phyloP scores from a whole-genome alignment of 2,888 invertebrate species.

The Drosophila putrida region DNA sequence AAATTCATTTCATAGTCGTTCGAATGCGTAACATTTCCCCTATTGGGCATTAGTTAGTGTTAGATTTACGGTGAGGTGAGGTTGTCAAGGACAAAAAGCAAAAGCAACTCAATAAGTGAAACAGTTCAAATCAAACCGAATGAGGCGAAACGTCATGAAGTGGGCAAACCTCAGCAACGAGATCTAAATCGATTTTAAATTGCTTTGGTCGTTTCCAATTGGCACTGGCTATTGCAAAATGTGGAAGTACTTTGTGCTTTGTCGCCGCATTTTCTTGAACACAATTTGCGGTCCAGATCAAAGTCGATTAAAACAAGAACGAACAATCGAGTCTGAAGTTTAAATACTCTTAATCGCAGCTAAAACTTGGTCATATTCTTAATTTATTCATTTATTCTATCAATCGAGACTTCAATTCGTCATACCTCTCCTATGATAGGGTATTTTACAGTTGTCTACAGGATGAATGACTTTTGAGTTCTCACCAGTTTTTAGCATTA shows the following conservation, averaged over 20 bases:
- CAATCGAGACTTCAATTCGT: no score
- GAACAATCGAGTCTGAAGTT: constrained; percentile 32
- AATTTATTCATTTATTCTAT: no score
- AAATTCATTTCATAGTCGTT: constrained; percentile 31
- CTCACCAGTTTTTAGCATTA: constrained; percentile 11
- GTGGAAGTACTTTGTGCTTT: constrained; percentile 56
- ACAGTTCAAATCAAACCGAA: constrained; percentile 36
- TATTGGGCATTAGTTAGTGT: constrained; percentile 24
- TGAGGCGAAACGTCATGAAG: constrained; percentile 21
- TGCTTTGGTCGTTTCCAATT: constrained; percentile 48
- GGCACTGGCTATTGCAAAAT: constrained; percentile 46
- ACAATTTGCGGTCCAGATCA: constrained; percentile 26
- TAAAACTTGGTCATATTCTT: no score
- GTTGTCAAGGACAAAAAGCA: constrained; percentile 47
- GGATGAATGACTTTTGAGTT: constrained; percentile 1
- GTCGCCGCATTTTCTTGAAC: constrained; percentile 38
- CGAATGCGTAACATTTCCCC: constrained; percentile 45
- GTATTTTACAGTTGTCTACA: not conserved
- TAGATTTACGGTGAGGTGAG: constrained; percentile 37
- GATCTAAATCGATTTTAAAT: constrained; percentile 65
- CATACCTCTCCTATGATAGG: not conserved
- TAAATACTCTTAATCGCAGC: constrained; percentile 1
- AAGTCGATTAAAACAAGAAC: constrained; percentile 34
- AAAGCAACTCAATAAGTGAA: constrained; percentile 35
- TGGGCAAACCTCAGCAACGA: constrained; percentile 37